phyloP scores from a whole-genome alignment of 2,888 invertebrate species.

The Chymomyza procnemis region DNA sequence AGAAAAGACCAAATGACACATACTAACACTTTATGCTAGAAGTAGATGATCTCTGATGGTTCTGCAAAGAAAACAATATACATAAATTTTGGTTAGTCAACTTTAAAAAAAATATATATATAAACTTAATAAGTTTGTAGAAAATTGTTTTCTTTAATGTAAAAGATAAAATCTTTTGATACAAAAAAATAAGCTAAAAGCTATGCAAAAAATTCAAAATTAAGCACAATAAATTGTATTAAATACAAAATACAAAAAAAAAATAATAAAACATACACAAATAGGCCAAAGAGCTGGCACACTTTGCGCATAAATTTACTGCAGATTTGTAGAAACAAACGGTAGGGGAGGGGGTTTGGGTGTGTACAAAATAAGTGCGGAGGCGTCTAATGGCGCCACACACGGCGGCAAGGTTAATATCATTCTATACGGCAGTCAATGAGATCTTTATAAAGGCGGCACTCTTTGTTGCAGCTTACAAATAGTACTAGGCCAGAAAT shows the following conservation, averaged over 20 bases:
- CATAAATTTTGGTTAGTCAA: neutral
- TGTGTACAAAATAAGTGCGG: neutral
- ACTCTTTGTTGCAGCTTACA: constrained; percentile 33
- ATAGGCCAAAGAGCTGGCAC: constrained; percentile 37
- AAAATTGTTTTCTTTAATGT: neutral
- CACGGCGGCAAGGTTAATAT: neutral
- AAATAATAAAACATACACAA: too few relatives aligned
- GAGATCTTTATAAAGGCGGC: constrained; percentile 28
- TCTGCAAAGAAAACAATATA: neutral
- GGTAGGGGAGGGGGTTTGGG: too few relatives aligned
- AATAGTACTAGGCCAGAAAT: constrained; percentile 11
- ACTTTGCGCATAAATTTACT: constrained; percentile 59
- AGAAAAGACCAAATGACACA: neutral
- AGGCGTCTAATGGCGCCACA: constrained; percentile 4
- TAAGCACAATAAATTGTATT: neutral
- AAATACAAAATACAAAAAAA: neutral
- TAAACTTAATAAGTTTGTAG: neutral
- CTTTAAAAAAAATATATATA: too few relatives aligned
- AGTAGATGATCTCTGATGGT: neutral
- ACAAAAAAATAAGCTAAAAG: neutral
- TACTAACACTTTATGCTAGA: neutral
- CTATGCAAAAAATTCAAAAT: neutral
- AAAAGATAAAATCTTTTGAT: neutral
- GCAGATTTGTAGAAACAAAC: neutral
- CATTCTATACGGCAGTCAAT: too few relatives aligned